Conservation (phyloP, 1,140 invertebrate species). For the Orchestia grillus region DNA sequence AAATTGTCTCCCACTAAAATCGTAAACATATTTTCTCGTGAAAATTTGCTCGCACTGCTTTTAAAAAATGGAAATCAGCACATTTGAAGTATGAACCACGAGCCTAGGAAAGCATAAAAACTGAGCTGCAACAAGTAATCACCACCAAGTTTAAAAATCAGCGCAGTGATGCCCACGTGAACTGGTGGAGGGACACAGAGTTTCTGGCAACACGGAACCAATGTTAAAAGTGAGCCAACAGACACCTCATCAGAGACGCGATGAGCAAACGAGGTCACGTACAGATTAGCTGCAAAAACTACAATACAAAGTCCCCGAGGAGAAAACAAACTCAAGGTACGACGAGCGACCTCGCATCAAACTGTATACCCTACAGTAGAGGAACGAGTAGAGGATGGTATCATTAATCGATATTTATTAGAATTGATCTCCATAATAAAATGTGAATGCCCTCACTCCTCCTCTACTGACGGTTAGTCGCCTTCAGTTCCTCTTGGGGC, state of each 20-base stretch:
- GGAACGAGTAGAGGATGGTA: background rate
- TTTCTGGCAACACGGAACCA: background rate
- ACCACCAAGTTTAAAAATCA: background rate
- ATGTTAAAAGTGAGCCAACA: background rate
- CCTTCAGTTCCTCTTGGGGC: background rate
- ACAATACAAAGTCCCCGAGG: background rate
- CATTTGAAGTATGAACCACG: background rate
- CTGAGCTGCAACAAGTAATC: background rate
- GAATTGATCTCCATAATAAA: too few relatives aligned
- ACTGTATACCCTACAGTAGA: background rate
- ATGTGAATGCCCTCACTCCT: too few relatives aligned
- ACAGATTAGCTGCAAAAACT: background rate
- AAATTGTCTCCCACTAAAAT: background rate
- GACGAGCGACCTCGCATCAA: background rate
- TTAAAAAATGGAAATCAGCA: background rate
- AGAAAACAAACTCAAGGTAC: background rate
- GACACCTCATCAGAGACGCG: background rate
- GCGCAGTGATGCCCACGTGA: background rate
- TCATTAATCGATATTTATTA: too few relatives aligned
- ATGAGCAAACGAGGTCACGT: background rate
- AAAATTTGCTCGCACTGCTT: background rate
- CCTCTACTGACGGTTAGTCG: too few relatives aligned
- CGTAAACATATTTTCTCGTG: background rate
- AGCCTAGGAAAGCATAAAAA: background rate
- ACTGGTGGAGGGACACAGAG: background rate